A percentile compares a stretch with the other conserved stretches of the same genome.
Conservation (phyloP, 92 coral and sea anemone species). For the Heliopora coerulea region DNA sequence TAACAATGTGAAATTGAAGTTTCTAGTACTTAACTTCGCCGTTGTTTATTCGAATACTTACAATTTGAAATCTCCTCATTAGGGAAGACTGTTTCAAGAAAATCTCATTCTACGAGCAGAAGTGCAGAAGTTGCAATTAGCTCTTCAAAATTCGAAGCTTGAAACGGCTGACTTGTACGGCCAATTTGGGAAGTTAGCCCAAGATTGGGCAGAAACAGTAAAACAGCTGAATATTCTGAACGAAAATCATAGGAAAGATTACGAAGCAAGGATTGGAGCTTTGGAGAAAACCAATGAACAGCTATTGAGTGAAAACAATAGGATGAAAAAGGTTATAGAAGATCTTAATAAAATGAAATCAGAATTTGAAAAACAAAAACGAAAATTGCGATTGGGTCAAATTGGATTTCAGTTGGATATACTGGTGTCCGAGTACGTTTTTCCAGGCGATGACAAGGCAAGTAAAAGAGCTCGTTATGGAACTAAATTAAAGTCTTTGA, state of each 20-base stretch:
- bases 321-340: conserved; percentile 18
- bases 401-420: conserved; percentile 18
- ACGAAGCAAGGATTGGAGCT: background rate
- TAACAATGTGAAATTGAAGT: too few relatives aligned
- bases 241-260: background rate
- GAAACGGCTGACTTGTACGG: conserved; percentile 18
- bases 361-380: conserved; percentile 8
- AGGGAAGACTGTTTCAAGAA: background rate
- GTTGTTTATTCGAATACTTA: too few relatives aligned
- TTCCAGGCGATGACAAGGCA: conserved; percentile 16
- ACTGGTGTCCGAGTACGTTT: conserved; percentile 18
- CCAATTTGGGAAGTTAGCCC: background rate
- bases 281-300: conserved; percentile 4
- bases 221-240: background rate
- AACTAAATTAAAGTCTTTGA: background rate
- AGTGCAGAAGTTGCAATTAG: conserved; percentile 2
- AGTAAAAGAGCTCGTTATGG: conserved; percentile 31
- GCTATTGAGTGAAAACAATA: background rate
- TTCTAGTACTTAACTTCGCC: too few relatives aligned
- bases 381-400: conserved; percentile 11
- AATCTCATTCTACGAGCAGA: background rate
- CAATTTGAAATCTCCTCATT: too few relatives aligned
- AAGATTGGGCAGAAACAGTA: background rate
- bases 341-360: background rate
- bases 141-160: conserved; percentile 4